Percentiles rank a stretch among this genome's conserved stretches.
These are phyloP conservation scores for Vanacampus margaritifer DNA, from an alignment of 2,113 vertebrate species.

Conservation along the genomic window DNA sequence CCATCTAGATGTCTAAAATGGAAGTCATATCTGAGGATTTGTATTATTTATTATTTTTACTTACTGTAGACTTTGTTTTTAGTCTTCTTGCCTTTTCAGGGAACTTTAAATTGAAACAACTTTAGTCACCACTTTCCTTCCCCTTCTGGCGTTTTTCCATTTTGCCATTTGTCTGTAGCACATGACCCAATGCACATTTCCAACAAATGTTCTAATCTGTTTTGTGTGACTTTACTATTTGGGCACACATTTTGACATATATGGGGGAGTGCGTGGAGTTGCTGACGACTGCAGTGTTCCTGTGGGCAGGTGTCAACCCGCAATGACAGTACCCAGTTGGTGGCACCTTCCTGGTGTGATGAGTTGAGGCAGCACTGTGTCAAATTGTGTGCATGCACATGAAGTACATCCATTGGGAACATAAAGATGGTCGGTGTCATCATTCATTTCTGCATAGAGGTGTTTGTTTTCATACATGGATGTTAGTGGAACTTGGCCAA, in stretches of 20 bases:
- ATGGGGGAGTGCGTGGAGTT: conserved; percentile 8
- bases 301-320: conserved; percentile 47
- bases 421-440: conserved; percentile 28
- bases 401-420: conserved; percentile 13
- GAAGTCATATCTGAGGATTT: no score
- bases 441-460: conserved; percentile 31
- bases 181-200: neutral
- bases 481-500: conserved; percentile 52
- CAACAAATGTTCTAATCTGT: neutral
- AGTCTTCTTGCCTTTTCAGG: no score
- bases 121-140: neutral
- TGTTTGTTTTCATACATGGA: conserved; percentile 60
- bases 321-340: conserved; percentile 45
- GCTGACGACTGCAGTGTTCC: conserved; percentile 26
- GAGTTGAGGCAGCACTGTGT: conserved; percentile 16
- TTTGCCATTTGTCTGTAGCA: neutral
- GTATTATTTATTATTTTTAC: no score
- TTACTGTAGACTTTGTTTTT: no score
- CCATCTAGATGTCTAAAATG: no score
- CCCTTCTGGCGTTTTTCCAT: neutral
- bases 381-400: conserved; percentile 10
- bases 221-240: neutral
- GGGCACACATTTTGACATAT: neutral
- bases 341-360: conserved; percentile 28
- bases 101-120: no score